A percentile compares a stretch with the other conserved stretches of the same genome.
These are phyloP conservation scores for Clivina fossor DNA, from an alignment of 2,888 invertebrate genomes.

Conservation along the genomic window DNA sequence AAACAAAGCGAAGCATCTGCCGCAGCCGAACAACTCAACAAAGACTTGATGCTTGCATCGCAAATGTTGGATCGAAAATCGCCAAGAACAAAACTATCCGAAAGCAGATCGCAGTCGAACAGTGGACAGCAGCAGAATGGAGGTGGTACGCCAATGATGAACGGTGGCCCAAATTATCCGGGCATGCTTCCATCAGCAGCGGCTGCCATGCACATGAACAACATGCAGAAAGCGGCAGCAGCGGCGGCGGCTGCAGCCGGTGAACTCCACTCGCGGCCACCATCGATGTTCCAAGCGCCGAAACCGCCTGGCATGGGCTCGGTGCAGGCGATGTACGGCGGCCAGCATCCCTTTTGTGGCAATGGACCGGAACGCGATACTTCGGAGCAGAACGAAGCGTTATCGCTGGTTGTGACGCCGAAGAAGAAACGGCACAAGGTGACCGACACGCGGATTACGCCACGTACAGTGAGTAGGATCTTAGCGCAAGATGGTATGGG, in stretches of 20 bases:
- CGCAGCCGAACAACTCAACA: slow-evolving; percentile 82
- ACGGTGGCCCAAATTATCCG: slow-evolving; percentile 52
- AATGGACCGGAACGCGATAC: slow-evolving; percentile 65
- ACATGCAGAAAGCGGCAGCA: slow-evolving; percentile 50
- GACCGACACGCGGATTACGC: slow-evolving; percentile 90
- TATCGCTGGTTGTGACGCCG: slow-evolving; percentile 91
- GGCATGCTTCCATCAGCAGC: slow-evolving; percentile 50
- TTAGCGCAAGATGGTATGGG: slow-evolving; percentile 79
- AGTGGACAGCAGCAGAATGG: slow-evolving; percentile 57
- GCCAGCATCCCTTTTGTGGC: slow-evolving; percentile 60
- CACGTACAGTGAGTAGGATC: slow-evolving; percentile 84
- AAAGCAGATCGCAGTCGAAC: slow-evolving; percentile 57
- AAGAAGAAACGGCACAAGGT: slow-evolving; percentile 98
- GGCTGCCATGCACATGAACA: slow-evolving; percentile 47
- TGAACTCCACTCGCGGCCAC: slow-evolving; percentile 67
- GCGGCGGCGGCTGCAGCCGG: no score
- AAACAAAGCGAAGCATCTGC: slow-evolving; percentile 79
- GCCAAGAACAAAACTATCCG: slow-evolving; percentile 74
- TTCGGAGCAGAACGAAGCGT: slow-evolving; percentile 90
- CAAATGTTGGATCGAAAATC: slow-evolving; percentile 83
- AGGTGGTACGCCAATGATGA: slow-evolving; percentile 40
- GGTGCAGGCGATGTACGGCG: slow-evolving; percentile 67
- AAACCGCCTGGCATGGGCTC: slow-evolving; percentile 67
- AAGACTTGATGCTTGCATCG: slow-evolving; percentile 79
- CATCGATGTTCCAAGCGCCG: slow-evolving; percentile 84